Percentiles rank a stretch among this genome's conserved stretches.
Conservation (phyloP, 2,888 invertebrate species). For the Callimorpha dominula region DNA sequence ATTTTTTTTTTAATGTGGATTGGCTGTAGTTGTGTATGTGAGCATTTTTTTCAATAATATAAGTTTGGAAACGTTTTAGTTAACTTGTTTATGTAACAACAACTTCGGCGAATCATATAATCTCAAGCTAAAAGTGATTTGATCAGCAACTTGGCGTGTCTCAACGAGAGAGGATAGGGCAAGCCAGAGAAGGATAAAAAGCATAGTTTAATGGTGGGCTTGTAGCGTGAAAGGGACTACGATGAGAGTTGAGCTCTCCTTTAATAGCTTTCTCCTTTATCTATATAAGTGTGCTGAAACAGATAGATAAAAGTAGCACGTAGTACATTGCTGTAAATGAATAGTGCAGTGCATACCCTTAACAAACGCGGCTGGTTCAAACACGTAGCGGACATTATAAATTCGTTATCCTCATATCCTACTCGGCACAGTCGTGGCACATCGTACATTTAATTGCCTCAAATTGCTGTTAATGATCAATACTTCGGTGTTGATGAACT, state of each 20-base stretch:
- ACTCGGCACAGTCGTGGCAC: conserved; percentile 55
- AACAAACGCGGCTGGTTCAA: conserved; percentile 71
- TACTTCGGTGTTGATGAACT: conserved; percentile 58
- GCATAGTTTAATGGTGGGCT: too few species aligned
- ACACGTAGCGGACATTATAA: conserved; percentile 69
- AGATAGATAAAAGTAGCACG: not conserved
- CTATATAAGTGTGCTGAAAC: not conserved
- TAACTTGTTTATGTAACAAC: too few species aligned
- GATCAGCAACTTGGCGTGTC: not conserved
- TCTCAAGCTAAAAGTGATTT: not conserved
- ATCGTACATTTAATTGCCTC: conserved; percentile 76
- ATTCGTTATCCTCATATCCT: conserved; percentile 74
- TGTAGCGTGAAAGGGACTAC: not conserved
- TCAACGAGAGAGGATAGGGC: not conserved
- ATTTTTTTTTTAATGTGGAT: not conserved
- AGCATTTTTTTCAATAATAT: not conserved
- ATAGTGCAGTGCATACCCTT: conserved; percentile 54
- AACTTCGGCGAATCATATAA: not conserved
- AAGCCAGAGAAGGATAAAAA: not conserved
- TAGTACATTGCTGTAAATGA: not conserved
- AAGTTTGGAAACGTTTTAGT: not conserved
- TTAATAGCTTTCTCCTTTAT: not conserved
- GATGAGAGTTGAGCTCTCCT: not conserved
- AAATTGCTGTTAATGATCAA: conserved; percentile 69
- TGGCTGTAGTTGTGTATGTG: not conserved